Evolutionary conservation across 2,113 vertebrate species (phyloP).

Genomic region (Oryctolagus cuniculus): mOryCun1.1 NC_091451.1:25376001-25376500

Average conservation of each 20-base stretch:
- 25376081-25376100: background rate
- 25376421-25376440: background rate
- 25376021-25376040: background rate
- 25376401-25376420: background rate
- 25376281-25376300: background rate
- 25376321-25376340: background rate
- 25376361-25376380: background rate
- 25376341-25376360: background rate
- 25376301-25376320: background rate
- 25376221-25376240: rapidly evolving
- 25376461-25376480: background rate
- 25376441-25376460: background rate
- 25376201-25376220: background rate
- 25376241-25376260: background rate
- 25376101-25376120: background rate
- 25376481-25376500: background rate
- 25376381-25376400: background rate
- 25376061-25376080: background rate
- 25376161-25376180: background rate
- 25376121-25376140: background rate
- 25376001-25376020: background rate
- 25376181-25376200: background rate
- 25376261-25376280: background rate
- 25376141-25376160: background rate
- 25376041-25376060: background rate